Evolutionary conservation across 2,113 vertebrate species (phyloP), one percentile per base, ranked within the genome.

Genomic region (Grantiella picta): DNA sequence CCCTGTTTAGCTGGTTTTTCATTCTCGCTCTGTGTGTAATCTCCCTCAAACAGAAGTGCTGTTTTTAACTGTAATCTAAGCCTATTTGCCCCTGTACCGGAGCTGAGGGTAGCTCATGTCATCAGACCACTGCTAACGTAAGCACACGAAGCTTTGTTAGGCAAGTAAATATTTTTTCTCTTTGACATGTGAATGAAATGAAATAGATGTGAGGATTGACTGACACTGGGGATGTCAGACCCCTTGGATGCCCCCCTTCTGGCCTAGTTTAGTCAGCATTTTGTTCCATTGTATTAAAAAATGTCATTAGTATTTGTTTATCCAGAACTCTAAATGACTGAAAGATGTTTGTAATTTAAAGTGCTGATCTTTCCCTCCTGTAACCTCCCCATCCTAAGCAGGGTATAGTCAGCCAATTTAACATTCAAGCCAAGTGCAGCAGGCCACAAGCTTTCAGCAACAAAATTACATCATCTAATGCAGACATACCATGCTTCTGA

Each of bases 141-240:
- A 92, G 79, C 85, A 93, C 93, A 82, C 0, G 0, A 63, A 82
- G 76, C 85, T 91, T 92, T 95, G 82, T 92, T 63, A 81, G 44
- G 79, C 66, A 54, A 92, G 77, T 86, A 91, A 96, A 80, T 87
- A 66, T 93, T 95, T 82, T 71, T 92, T 90, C 77, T 92, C 29
- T 90, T 70, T 94, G 82, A 70, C 52, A 27, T 12, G 50, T 68
- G 93, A 82, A 90, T 81, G 50, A 90, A 96, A 91, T 50, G 38
- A 76, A 95, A 86, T 25, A 95, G 90, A 86, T 96, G 77, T 44
- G 79, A 95, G 70, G 91, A 94, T 53, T 95, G 94, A 92, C 90
- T 93, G 94, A 45, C 91, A 89, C 71, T 0, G 0, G 78, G 63
- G 63, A 70, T 59, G 91, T 77, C 88, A 92, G 79, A 80, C 79